Evolutionary conservation across 2,113 vertebrate species (phyloP).

Genomic region (Silurus glanis): DNA sequence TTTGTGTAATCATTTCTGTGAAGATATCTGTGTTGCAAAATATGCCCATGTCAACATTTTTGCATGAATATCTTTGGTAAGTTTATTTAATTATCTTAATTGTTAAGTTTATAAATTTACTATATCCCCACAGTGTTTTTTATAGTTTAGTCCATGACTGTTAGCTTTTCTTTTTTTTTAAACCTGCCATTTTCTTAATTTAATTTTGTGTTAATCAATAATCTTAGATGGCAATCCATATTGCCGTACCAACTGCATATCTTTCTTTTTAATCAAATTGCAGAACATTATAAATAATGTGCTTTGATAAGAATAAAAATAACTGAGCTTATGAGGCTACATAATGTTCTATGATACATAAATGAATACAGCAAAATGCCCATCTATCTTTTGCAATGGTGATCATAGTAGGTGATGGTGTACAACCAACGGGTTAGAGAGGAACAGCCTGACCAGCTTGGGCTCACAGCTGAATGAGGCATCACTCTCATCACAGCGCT

Average conservation of each 20-base stretch:
- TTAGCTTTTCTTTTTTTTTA: neutral
- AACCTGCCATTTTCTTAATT: neutral
- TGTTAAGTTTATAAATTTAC: neutral
- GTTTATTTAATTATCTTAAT: neutral
- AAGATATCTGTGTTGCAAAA: neutral
- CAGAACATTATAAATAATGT: neutral
- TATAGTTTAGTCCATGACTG: neutral
- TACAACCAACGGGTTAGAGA: neutral
- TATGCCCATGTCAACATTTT: neutral
- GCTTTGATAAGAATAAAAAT: neutral
- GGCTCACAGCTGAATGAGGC: constrained; percentile 15
- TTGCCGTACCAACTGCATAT: neutral
- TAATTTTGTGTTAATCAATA: neutral
- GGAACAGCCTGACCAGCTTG: constrained; percentile 18
- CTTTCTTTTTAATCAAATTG: neutral
- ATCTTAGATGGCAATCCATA: neutral
- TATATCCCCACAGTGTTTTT: neutral
- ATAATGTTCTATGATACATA: too few relatives aligned
- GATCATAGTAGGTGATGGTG: neutral
- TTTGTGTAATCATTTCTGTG: neutral
- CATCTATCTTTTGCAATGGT: neutral
- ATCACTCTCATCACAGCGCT: constrained; percentile 42
- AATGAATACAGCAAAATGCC: neutral
- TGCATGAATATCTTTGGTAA: neutral
- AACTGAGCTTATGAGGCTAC: neutral